A percentile compares a stretch with the other conserved stretches of the same genome.
phyloP scores from a whole-genome alignment of 2,113 vertebrate genomes.

The Podilymbus podiceps region DNA sequence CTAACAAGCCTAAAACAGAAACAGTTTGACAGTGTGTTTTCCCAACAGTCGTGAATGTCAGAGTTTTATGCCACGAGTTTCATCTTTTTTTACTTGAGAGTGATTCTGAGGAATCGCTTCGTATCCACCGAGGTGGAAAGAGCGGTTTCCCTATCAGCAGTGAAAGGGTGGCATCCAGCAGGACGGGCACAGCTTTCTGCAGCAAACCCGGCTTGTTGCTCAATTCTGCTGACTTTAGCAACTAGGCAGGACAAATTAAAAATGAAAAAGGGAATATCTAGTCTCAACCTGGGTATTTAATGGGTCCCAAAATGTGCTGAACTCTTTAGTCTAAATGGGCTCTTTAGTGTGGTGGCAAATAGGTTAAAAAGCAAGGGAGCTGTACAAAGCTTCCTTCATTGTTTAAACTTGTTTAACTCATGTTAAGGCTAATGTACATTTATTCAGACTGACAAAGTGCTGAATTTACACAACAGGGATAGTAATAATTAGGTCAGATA shows the following conservation, averaged over 20 bases:
- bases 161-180: background rate
- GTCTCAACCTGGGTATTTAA: slow-evolving; percentile 55
- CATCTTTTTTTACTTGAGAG: background rate
- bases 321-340: slow-evolving; percentile 53
- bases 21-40: background rate
- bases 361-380: slow-evolving; percentile 39
- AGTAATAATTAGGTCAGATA: slow-evolving; percentile 66
- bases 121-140: background rate
- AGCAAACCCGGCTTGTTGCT: slow-evolving; percentile 22
- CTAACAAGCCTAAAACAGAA: background rate
- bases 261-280: slow-evolving; percentile 57
- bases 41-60: background rate
- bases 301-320: slow-evolving; percentile 54
- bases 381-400: slow-evolving; percentile 45
- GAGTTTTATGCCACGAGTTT: slow-evolving; percentile 1
- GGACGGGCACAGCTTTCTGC: slow-evolving; percentile 15
- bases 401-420: slow-evolving; percentile 56
- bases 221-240: slow-evolving; percentile 57
- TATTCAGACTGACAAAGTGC: slow-evolving; percentile 66
- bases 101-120: background rate
- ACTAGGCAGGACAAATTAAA: slow-evolving; percentile 33
- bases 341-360: slow-evolving; percentile 61
- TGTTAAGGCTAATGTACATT: slow-evolving; percentile 65
- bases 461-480: slow-evolving; percentile 65
- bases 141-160: too few species aligned